Evolutionary conservation across 2,113 vertebrate species (phyloP), one percentile per base, ranked within the genome.

Genomic region (Podiceps cristatus): DNA sequence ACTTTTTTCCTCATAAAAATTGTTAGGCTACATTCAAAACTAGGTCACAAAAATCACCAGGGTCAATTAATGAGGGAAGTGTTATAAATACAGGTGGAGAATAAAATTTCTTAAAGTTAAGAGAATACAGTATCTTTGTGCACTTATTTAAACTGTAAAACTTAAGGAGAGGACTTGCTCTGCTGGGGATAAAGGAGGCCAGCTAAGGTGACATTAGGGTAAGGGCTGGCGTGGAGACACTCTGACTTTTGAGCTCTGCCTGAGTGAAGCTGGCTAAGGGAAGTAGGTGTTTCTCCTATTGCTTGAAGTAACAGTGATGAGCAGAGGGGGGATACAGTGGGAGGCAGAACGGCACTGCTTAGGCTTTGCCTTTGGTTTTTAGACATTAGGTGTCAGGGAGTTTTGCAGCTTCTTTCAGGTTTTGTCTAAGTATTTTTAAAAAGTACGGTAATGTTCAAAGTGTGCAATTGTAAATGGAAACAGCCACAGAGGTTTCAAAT

Each of bases 291-390:
- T 67, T 22, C 18, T 49, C 18, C 13, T 35, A 1, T 3, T 18
- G n/a, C 27, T 31, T 10, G 35, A 19, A 40, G 77, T 23, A 28
- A 1, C 6, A 18, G 18, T 3, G 40, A 8, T 0, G 3, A 23
- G 58, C 0, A 15, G 22, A 20, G 37, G 18, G 22, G 18, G 13
- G 35, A 7, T 22, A 1, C 1, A 16, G 7, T 11, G 42, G 24
- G 31, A 35, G 66, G 28, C 3, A 3, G 29, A 29, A 5, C 7
- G 45, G 9, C 29, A 23, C 12, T 50, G 60, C 19, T 13, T 1
- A 9, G 13, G 19, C 5, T 24, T 31, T 50, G 12, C 4, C 3
- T 8, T 18, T 9, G 15, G 4, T 1, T 55, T 42, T 13, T 35
- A 44, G 13, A 10, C 18, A 3, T n/a, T 22, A 24, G 18, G 2